Evolutionary conservation across 2,888 invertebrate genomes (phyloP).

Genomic region (Polylopha cassiicola): DNA sequence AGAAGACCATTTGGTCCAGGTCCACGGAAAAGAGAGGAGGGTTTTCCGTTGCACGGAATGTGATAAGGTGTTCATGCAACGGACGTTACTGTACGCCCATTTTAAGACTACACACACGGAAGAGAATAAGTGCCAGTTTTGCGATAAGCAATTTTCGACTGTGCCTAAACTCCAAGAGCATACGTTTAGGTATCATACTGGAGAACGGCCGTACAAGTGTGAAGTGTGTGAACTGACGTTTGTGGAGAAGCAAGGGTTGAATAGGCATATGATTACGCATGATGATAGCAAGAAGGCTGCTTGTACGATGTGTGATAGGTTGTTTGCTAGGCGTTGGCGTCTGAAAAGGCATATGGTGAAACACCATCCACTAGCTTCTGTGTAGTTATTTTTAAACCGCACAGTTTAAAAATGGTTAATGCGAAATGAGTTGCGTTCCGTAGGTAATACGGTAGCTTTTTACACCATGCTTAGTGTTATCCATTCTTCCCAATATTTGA

Average conservation of each 20-base stretch:
- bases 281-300: slow-evolving; percentile 11
- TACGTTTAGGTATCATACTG: slow-evolving; percentile 12
- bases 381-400: no score
- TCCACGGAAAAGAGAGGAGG: slow-evolving; percentile 16
- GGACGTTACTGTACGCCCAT: slow-evolving; percentile 13
- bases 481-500: no score
- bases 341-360: slow-evolving; percentile 11
- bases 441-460: no score
- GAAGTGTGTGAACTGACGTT: slow-evolving; percentile 14
- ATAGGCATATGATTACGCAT: slow-evolving; percentile 11
- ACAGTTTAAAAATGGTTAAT: no score
- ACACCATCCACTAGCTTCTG: no score
- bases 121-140: slow-evolving; percentile 21
- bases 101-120: slow-evolving; percentile 20
- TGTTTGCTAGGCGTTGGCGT: slow-evolving; percentile 7
- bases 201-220: slow-evolving; percentile 15
- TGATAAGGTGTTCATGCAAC: slow-evolving; percentile 14
- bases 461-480: no score
- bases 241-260: background rate
- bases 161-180: slow-evolving; percentile 9
- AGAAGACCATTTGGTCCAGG: slow-evolving; percentile 15
- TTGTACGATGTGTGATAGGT: slow-evolving; percentile 5
- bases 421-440: no score
- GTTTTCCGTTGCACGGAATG: slow-evolving; percentile 20
- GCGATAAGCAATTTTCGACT: slow-evolving; percentile 14